Conservation (phyloP, 2,888 invertebrate species). For the Lasioglossum vierecki region DNA sequence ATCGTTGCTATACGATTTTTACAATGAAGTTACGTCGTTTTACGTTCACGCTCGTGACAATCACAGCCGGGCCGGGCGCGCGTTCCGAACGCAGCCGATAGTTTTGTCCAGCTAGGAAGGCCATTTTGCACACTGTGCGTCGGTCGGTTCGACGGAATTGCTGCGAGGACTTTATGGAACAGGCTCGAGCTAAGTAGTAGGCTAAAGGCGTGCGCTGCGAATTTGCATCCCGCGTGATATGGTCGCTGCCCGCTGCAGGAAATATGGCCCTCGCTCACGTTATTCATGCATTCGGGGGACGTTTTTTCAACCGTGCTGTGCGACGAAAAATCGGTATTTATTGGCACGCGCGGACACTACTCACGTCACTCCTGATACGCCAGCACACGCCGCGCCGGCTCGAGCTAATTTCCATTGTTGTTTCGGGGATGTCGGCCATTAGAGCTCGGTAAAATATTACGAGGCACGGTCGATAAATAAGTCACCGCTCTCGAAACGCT, state of each 20-base stretch:
- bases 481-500: not conserved
- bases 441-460: not conserved
- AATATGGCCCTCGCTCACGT: conserved; percentile 48
- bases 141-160: conserved; percentile 31
- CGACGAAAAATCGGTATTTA: conserved; percentile 13
- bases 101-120: too few species aligned
- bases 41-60: too few species aligned
- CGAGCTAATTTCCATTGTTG: not conserved
- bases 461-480: not conserved
- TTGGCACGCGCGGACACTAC: not conserved
- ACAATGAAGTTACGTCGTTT: too few species aligned
- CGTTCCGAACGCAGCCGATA: too few species aligned
- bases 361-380: conserved; percentile 2
- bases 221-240: conserved; percentile 65
- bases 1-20: too few species aligned
- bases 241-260: conserved; percentile 40
- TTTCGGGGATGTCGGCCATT: not conserved
- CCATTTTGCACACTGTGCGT: too few species aligned
- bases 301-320: not conserved
- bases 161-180: conserved; percentile 44
- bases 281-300: not conserved
- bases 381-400: not conserved
- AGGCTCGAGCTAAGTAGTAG: conserved; percentile 13
- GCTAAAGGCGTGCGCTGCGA: conserved; percentile 31
- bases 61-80: too few species aligned